A percentile compares a stretch with the other conserved stretches of the same genome.
These are phyloP conservation scores for Austrolebias charrua DNA, from an alignment of 2,797 vertebrate species.

Conservation along the genomic window DNA sequence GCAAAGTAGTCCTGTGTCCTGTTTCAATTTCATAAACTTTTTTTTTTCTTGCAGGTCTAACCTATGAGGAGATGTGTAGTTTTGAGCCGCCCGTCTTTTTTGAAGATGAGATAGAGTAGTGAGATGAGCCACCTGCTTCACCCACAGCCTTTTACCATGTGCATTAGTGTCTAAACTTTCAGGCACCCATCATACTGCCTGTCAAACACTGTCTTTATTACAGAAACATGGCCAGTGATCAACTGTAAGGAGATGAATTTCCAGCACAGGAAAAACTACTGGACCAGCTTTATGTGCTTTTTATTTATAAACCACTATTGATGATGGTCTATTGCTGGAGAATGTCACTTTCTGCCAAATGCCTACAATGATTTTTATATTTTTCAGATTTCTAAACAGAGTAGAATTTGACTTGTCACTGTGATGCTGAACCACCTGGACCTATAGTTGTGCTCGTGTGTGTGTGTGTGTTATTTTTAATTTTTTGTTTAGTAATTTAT, in stretches of 20 bases:
- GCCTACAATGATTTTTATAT: conserved; percentile 58
- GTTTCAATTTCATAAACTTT: neutral
- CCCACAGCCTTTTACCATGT: conserved; percentile 35
- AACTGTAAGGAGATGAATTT: conserved; percentile 38
- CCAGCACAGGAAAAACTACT: conserved; percentile 29
- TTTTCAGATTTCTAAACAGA: conserved; percentile 35
- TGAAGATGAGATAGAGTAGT: conserved; percentile 93
- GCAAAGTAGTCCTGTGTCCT: neutral
- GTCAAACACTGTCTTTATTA: conserved; percentile 31
- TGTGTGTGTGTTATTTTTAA: conserved; percentile 22
- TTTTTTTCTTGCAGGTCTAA: conserved; percentile 82
- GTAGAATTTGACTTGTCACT: conserved; percentile 62
- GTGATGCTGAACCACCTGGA: conserved; percentile 69
- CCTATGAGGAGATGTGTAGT: conserved; percentile 90
- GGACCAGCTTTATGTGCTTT: conserved; percentile 31
- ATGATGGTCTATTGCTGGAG: conserved; percentile 55
- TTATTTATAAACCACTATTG: conserved; percentile 67
- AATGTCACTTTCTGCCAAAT: conserved; percentile 47
- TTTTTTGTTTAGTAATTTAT: conserved; percentile 56
- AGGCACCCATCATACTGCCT: conserved; percentile 44
- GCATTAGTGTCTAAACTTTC: conserved; percentile 49
- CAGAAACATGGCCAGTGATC: conserved; percentile 28
- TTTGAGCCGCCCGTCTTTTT: conserved; percentile 90
- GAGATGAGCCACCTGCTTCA: conserved; percentile 45
- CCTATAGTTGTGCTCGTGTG: conserved; percentile 67